phyloP scores from a whole-genome alignment of 2,797 vertebrate genomes.

The Syndactyla subalaris region DNA sequence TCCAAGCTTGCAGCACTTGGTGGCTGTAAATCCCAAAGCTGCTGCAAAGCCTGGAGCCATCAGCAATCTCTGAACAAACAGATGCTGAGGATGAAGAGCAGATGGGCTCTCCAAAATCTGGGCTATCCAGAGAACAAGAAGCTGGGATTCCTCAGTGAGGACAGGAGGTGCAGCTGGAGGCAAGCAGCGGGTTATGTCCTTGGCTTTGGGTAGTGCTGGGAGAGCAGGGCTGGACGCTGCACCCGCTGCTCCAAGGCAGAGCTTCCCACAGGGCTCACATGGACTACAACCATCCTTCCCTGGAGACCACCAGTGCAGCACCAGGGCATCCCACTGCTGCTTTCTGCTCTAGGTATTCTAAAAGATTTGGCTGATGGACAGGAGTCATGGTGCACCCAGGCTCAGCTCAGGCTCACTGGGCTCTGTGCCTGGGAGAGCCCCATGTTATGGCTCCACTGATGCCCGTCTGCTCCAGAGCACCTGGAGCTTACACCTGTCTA shows the following conservation, averaged over 20 bases:
- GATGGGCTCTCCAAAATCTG: background rate
- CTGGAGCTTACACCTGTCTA: background rate
- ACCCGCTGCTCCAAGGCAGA: background rate
- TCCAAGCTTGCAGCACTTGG: no score
- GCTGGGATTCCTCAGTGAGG: background rate
- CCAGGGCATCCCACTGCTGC: background rate
- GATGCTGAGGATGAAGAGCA: background rate
- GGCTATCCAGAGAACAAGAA: background rate
- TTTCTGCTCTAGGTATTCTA: background rate
- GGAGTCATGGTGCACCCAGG: accelerated
- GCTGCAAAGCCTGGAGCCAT: background rate
- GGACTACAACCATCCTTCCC: background rate
- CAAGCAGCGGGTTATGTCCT: background rate
- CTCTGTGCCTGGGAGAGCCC: background rate
- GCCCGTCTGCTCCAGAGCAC: background rate
- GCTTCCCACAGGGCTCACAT: background rate
- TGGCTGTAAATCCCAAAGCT: background rate
- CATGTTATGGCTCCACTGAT: accelerated
- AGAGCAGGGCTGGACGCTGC: background rate
- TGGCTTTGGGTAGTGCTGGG: background rate
- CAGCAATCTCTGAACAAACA: background rate
- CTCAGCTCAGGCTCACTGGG: background rate
- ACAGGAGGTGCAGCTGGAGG: background rate
- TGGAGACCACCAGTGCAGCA: background rate
- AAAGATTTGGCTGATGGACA: background rate